Conservation (phyloP, 2,888 invertebrate species). For the Rapana venosa region DNA sequence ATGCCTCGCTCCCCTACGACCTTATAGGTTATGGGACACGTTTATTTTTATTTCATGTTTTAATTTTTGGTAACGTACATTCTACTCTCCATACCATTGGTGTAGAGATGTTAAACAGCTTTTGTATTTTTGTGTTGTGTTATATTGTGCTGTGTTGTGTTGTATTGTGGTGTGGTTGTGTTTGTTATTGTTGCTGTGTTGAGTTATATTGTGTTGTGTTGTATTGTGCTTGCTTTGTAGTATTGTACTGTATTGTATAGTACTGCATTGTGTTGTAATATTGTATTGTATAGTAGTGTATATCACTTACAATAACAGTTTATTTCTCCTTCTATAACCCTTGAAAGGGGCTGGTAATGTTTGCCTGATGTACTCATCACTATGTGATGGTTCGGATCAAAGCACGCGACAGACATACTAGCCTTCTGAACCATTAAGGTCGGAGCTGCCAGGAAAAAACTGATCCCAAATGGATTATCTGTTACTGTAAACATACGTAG, state of each 20-base stretch:
- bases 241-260: background rate
- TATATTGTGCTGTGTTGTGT: background rate
- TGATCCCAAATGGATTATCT: no score
- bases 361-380: background rate
- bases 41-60: no score
- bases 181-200: background rate
- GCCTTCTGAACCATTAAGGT: background rate
- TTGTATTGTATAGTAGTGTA: background rate
- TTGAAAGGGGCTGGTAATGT: no score
- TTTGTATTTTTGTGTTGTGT: background rate
- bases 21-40: no score
- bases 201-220: background rate
- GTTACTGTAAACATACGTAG: no score
- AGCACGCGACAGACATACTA: background rate
- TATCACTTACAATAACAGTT: background rate
- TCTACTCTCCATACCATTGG: background rate
- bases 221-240: background rate
- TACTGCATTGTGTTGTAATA: background rate
- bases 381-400: background rate
- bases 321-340: background rate
- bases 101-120: no score
- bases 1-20: no score
- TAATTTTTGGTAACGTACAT: no score
- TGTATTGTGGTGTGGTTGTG: background rate
- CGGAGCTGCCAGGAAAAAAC: background rate